Evolutionary conservation across 2,888 invertebrate species (phyloP), one percentile per base, ranked within the genome.

Genomic region (Conistra vaccinii): DNA sequence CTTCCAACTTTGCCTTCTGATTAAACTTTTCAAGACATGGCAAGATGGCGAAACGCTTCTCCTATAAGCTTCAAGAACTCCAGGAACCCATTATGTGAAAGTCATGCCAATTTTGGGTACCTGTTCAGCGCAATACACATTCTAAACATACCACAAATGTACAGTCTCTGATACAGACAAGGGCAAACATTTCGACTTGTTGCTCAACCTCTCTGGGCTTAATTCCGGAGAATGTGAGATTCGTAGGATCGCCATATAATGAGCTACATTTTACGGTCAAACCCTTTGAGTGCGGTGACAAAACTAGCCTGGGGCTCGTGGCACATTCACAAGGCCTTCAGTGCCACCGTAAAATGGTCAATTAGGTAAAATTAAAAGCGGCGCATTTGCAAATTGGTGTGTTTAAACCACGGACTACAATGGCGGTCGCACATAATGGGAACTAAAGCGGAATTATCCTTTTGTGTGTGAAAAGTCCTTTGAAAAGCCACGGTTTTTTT

Each of bases 381-480:
- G 81, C 77, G 82, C 88, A 89, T 92, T 91, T 89, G 85, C 83
- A 90, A 90, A 92, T 90, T 89, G 90, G 88, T 83, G 82, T 88
- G 83, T 89, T 90, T 89, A 89, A 91, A 89, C 89, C 89, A 88
- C 85, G 76, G 84, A 81, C 85, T 90, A 92, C 92, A 92, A 92
- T 90, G 81, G 89, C 84, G 60, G 76, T 66, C 78, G 85, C 83
- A 88, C 87, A 91, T 92, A 92, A 91, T 90, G 89, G 89, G 88
- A 92, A 92, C 92, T 92, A 92, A 89, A 91, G 91, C 88, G 84
- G 88, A 93, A 93, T 93, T 93, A 93, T 92, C 91, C 94, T 93
- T 94, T 94, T 94, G 93, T 94, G 85, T 91, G 90, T 91, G 89
- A 90, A 93, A 92, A 92, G 90, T 91, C 91, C 92, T 93, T 91